Conservation (phyloP, 2,113 vertebrate genomes). For the Elachura formosa region DNA sequence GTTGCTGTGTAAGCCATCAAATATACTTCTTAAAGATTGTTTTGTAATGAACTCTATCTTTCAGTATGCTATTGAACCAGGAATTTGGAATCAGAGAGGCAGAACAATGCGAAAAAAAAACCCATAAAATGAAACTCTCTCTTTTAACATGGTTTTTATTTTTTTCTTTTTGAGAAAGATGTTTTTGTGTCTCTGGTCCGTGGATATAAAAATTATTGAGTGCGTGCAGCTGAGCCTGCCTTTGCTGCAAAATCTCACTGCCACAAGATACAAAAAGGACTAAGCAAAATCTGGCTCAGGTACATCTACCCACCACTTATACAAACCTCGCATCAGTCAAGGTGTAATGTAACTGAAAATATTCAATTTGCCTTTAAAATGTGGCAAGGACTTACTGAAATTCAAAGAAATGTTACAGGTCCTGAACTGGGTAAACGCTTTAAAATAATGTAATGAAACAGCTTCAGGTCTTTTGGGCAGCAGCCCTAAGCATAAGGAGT, state of each 20-base stretch:
- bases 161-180: neutral
- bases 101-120: slow-evolving; percentile 20
- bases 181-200: slow-evolving; percentile 13
- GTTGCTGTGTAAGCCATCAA: slow-evolving; percentile 30
- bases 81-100: slow-evolving; percentile 42
- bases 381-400: neutral
- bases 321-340: neutral
- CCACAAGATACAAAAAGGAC: neutral
- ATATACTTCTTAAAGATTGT: slow-evolving; percentile 50
- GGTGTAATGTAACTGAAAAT: neutral
- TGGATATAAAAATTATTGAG: slow-evolving; percentile 17
- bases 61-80: slow-evolving; percentile 47
- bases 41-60: slow-evolving; percentile 53
- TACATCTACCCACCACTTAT: neutral
- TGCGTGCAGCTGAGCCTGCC: neutral
- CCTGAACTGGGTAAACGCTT: neutral
- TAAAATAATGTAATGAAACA: neutral
- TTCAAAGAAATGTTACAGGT: neutral
- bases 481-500: neutral
- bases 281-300: neutral
- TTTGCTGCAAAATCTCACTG: neutral
- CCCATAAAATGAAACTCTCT: slow-evolving; percentile 34
- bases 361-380: neutral
- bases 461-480: neutral
- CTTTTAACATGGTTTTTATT: slow-evolving; percentile 13